Conservation (phyloP, 2,888 invertebrate genomes). For the Eudasyphora cyanicolor region DNA sequence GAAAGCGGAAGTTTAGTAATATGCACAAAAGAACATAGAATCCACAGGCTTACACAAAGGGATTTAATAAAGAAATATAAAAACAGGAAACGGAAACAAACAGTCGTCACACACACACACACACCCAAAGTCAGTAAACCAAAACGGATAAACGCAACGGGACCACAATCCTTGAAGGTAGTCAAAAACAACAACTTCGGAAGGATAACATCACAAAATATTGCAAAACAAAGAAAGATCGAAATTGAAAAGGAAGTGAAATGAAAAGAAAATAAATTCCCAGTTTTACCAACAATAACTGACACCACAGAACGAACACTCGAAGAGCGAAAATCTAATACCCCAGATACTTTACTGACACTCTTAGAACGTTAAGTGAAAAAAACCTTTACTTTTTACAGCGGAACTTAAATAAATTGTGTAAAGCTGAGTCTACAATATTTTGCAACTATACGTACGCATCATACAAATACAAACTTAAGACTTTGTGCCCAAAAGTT, state of each 20-base stretch:
- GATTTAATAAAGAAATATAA: background rate
- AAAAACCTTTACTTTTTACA: no score
- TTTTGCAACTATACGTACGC: no score
- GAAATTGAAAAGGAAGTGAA: background rate
- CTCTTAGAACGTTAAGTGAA: no score
- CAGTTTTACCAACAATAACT: no score
- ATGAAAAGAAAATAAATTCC: background rate
- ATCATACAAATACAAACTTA: no score
- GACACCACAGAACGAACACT: no score
- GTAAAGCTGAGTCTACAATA: no score
- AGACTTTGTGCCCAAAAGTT: no score
- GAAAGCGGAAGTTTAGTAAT: constrained; percentile 23
- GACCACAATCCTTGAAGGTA: constrained; percentile 27
- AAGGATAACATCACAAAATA: background rate
- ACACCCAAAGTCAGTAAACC: background rate
- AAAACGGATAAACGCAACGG: constrained; percentile 19
- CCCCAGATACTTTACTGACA: no score
- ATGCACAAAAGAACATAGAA: constrained; percentile 22
- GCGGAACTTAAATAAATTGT: no score
- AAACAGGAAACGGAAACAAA: constrained; percentile 30
- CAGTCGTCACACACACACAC: constrained; percentile 22
- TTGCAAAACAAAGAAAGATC: background rate
- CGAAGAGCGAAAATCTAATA: no score
- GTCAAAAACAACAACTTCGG: background rate
- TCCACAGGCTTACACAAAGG: background rate